These are phyloP conservation scores for Lasioglossum figueresi DNA, from an alignment of 2,888 invertebrate species.

Conservation along the genomic window DNA sequence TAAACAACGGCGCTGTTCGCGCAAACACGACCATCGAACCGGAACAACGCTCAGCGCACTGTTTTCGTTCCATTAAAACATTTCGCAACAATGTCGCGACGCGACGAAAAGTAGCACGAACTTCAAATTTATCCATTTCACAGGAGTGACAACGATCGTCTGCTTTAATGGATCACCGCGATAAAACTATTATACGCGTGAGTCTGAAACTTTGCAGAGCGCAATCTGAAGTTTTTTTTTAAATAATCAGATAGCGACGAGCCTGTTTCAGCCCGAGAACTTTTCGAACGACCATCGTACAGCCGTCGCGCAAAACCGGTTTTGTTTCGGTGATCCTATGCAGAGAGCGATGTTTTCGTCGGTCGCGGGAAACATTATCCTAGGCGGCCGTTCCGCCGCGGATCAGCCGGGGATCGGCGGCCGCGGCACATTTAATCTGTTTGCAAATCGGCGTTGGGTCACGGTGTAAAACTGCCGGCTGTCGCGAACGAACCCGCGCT, in stretches of 20 bases:
- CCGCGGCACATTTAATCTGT: constrained; percentile 38
- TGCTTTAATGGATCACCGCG: too few species aligned
- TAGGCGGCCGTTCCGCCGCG: not conserved
- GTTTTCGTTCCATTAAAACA: constrained; percentile 16
- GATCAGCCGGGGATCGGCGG: not conserved
- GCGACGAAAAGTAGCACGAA: too few species aligned
- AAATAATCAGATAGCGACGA: too few species aligned
- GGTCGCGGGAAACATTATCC: not conserved
- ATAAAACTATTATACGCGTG: too few species aligned
- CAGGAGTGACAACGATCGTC: too few species aligned
- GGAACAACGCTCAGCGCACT: not conserved
- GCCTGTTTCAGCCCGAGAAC: too few species aligned
- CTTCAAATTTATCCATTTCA: too few species aligned
- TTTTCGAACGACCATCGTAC: not conserved
- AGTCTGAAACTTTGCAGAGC: too few species aligned
- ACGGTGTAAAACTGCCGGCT: constrained; percentile 30
- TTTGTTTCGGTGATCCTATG: not conserved
- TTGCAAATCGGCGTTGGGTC: constrained; percentile 20
- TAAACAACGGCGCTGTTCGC: constrained; percentile 2
- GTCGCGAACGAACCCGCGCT: constrained; percentile 9
- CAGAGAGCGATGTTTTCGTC: constrained; percentile 10
- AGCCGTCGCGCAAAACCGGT: not conserved
- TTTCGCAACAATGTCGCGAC: not conserved
- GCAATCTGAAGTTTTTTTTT: too few species aligned
- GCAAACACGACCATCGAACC: not conserved